Percentiles rank a stretch among this genome's conserved stretches.
Evolutionary conservation across 2,113 vertebrate genomes (phyloP).

Genomic region (Calyptommatus sinebrachiatus): DNA sequence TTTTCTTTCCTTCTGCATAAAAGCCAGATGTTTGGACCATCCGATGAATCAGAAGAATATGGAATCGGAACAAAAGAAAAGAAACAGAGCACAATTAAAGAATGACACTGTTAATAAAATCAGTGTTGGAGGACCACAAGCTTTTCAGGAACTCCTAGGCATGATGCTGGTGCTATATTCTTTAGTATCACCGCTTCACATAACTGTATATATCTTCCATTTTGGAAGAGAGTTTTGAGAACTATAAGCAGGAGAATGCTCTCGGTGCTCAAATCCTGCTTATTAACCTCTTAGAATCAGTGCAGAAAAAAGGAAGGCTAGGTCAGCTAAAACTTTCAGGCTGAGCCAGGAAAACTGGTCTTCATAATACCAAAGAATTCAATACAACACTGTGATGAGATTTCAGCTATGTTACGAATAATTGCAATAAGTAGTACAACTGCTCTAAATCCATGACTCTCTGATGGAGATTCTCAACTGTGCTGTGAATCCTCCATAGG

Average conservation of each 20-base stretch:
- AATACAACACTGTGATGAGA: not conserved
- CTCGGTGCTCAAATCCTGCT: not conserved
- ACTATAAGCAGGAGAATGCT: not conserved
- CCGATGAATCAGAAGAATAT: not conserved
- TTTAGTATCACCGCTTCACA: not conserved
- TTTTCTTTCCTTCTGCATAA: not conserved
- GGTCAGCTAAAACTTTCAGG: not conserved
- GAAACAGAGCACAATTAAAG: not conserved
- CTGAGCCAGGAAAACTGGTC: not conserved
- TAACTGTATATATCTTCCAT: not conserved
- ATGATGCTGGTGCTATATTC: no score
- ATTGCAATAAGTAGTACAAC: not conserved
- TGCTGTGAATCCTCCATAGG: no score
- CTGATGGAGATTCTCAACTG: not conserved
- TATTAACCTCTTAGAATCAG: not conserved
- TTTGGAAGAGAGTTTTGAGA: not conserved
- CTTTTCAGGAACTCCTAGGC: no score
- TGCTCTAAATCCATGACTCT: no score
- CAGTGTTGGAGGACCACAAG: not conserved
- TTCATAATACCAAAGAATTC: not conserved
- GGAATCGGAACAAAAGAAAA: no score
- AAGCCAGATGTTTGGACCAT: not conserved
- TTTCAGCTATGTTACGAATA: not conserved
- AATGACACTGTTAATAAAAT: not conserved
- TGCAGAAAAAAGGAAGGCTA: not conserved